Percentiles rank a stretch among this genome's conserved stretches.
Evolutionary conservation across 2,113 vertebrate species (phyloP).

Genomic region (Megaceryle maxima): DNA sequence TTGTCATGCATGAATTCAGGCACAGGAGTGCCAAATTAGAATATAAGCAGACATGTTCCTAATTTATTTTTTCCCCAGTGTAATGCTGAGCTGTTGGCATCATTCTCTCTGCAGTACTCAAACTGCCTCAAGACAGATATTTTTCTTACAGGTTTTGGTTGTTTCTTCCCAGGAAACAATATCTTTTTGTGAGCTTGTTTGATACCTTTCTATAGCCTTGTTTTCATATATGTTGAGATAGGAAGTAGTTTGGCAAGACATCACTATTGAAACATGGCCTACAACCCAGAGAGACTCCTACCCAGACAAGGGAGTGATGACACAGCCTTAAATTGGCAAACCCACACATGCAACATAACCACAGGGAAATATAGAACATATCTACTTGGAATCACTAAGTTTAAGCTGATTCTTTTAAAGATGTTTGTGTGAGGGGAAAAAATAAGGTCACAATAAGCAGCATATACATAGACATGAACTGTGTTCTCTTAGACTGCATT

Average conservation of each 20-base stretch:
- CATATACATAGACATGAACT: background rate
- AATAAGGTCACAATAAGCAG: background rate
- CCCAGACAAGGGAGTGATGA: background rate
- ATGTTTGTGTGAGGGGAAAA: background rate
- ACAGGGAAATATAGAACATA: background rate
- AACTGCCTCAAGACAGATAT: background rate
- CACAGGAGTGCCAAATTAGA: background rate
- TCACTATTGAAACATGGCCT: background rate
- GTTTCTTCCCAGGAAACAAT: background rate
- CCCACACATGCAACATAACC: background rate
- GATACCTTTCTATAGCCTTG: background rate
- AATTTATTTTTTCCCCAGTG: background rate
- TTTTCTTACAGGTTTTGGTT: background rate
- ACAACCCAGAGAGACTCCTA: background rate
- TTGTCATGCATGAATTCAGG: background rate
- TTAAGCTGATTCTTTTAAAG: background rate
- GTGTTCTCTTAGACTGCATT: background rate
- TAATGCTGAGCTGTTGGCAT: background rate
- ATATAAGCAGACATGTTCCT: background rate
- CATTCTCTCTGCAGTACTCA: background rate
- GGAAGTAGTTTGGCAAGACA: background rate
- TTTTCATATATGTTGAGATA: background rate
- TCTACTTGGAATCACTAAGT: background rate
- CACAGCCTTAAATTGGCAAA: background rate
- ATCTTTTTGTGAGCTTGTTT: background rate